Base-by-base conservation (phyloP, 2,113 vertebrate species). In the Bubo bubo region DNA sequence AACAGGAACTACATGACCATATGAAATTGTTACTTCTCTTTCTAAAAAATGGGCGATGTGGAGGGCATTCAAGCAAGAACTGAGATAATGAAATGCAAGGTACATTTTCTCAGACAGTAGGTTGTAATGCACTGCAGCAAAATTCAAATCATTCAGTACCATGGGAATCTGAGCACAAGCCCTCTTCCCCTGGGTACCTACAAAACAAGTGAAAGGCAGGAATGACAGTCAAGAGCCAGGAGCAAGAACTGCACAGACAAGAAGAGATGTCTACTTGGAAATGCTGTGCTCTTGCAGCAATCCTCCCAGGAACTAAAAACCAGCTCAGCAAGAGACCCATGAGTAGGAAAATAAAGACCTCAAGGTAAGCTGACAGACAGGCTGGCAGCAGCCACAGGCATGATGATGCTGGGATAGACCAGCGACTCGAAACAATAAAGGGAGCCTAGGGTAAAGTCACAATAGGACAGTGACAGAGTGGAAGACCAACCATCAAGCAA, bases 161-260 rank as follows among this genome's bases (percentile, higher is more conserved):
- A 73, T 9, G 59, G 90, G 96, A 94, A 86, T 92, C 32, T 39
- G 55, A 83, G 71, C 72, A 77, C 63, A 80, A 88, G 75, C 77
- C 72, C 60, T 94, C 67, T 90, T 96, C 88, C 95, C 94, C 50
- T 83, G 90, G 85, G 94, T 71, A 71, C 75, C 63, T 70, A 50
- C 71, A 88, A 77, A 96, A 86, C 63, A 77, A 94, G 79, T 23
- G 55, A 83, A 93, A 80, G 67, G 82, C 67, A 88, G 59, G 32
- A 95, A 79, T 68, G 81, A 91, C 87, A 85, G 92, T 28, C 88
- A 88, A 97, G 79, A 90, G 93, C 96, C 92, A 74, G 88, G 58
- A 92, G 95, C 93, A 95, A 95, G 93, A 88, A 58, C 71, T 74
- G 47, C 77, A 77, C 55, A 92, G 95, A 90, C 79, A 88, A 93